Base-by-base conservation (phyloP, 2,797 vertebrate species). In the Thalassophryne amazonica region DNA sequence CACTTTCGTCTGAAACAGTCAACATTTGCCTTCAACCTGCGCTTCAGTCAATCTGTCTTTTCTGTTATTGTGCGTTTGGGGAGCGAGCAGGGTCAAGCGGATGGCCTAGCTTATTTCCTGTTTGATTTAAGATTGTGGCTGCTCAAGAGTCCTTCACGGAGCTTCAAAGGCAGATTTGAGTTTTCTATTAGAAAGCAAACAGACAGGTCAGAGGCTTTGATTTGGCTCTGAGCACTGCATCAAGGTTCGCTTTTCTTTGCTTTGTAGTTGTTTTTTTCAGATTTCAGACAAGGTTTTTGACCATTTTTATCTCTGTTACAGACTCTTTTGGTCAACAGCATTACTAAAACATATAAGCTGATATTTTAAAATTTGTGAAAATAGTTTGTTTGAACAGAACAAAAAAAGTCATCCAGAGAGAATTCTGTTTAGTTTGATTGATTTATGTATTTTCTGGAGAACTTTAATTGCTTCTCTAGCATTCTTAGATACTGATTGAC, bases 41-140 rank as follows among this genome's bases (percentile, higher is more conserved):
- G 23, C 54, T 60, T 43, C 61, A 68, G 47, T 75, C 68, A 34
- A 38, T 78, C 48, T 27, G 18, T 71, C 59, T 71, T 67, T 52
- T 49, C 51, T 41, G 51, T 73, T 76, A 67, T 78, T 63, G 0
- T 20, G 58, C 46, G 46, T 60, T 60, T 29, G 51, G 40, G 54
- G 69, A 73, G 38, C 13, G 5, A 35, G 34, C 16, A 16, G 4
- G 79, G 76, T 83, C 78, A 79, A 80, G 77, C 75, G 71, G 40
- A 54, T 45, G 52, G 52, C 21, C 56, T 17, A 37, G 55, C 70
- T 78, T 78, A 75, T 79, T 83, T 86, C 77, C 78, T 73, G 73
- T 78, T 64, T 78, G 80, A 87, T 80, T 76, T 83, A 62, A 83
- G 83, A 84, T 73, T 75, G 70, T 3, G 35, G 21, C 65, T 52